Conservation (phyloP, 2,888 invertebrate genomes). For the Pristionchus fissidentatus region DNA sequence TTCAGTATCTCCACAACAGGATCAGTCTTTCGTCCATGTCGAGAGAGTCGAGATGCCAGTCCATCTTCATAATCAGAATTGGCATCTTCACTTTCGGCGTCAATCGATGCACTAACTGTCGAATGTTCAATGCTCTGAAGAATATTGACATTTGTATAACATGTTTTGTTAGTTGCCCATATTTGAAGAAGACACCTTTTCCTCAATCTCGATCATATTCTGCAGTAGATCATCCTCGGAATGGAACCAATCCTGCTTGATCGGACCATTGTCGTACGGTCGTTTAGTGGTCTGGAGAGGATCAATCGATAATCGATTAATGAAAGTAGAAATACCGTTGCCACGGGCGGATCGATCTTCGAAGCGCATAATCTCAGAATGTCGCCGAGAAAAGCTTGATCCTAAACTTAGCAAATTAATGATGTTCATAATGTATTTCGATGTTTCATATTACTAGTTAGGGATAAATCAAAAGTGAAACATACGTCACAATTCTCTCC, state of each 20-base stretch:
- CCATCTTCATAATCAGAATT: not conserved
- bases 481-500: constrained; percentile 1
- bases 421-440: no score
- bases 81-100: not conserved
- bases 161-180: no score
- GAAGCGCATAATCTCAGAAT: not conserved
- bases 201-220: constrained; percentile 25
- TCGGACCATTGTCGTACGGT: not conserved
- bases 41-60: not conserved
- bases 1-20: constrained; percentile 6
- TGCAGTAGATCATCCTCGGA: constrained; percentile 3
- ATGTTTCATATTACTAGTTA: not conserved
- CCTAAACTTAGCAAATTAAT: no score
- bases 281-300: not conserved
- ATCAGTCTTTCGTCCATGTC: constrained; percentile 10
- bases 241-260: constrained; percentile 39
- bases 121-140: not conserved
- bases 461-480: no score
- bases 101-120: not conserved
- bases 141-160: no score
- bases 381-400: not conserved
- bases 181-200: not conserved
- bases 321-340: not conserved
- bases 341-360: not conserved
- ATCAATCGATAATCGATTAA: not conserved